Base-by-base conservation (phyloP, 1,140 invertebrate species). In the Bombus haemorrhoidalis region DNA sequence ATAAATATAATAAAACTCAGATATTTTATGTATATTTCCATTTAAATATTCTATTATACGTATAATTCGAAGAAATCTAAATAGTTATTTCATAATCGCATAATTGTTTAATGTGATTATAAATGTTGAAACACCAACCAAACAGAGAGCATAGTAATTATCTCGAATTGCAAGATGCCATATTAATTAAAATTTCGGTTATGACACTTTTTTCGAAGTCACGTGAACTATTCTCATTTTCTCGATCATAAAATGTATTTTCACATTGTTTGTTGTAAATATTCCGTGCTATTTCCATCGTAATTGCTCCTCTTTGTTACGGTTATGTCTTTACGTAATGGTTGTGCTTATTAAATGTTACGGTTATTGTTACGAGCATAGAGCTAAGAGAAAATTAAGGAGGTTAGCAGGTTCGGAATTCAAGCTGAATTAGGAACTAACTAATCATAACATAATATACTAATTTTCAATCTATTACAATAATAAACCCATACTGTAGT, bases 351-450 rank as follows among this genome's bases (percentile, higher is more conserved):
- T 81, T 81, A 81, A 73, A 57, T 57, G 47, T 81, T 81, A 81
- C 47, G 79, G 53, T 81, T 81, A 81, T 39, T 81, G 79, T 73
- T 81, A 81, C 79, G 79, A 73, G 34, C 9, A 37, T 73, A 57
- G 18, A 39, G 66, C 69, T n/a, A 73, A 62, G 47, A 81, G n/a
- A 41, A 73, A 81, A 81, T 81, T 81, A 73, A 81, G 53, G 59
- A 43, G 9, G 3, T 22, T 15, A 43, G 68, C 8, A 59, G 41
- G 12, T 22, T 34, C 6, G 53, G 41, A 81, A 73, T 72, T 59
- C 43, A 81, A 57, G 0, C 12, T 73, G 53, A 81, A 81, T 81
- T 80, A 53, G 13, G 12, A 53, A 28, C 13, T 28, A 59, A 72
- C 47, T 13, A 39, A 28, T 37, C 18, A 10, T 18, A n/a, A 32